A percentile compares a stretch with the other conserved stretches of the same genome.
Conservation (phyloP, 2,888 invertebrate genomes). For the Agrilus biguttatus region DNA sequence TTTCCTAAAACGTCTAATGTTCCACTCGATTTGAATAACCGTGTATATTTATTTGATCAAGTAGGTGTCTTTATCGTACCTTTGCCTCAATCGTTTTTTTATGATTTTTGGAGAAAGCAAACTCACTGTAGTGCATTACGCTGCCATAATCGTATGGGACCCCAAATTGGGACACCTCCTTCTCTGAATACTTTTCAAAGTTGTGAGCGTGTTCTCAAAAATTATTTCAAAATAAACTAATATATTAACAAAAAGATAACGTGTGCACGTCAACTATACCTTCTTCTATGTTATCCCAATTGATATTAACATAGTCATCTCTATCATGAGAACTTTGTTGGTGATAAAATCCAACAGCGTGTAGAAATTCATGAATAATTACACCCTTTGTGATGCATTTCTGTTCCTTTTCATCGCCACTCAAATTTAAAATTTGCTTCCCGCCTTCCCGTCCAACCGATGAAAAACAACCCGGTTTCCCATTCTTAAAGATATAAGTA, state of each 20-base stretch:
- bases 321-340: slow-evolving; percentile 69
- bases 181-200: slow-evolving; percentile 51
- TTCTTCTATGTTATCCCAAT: slow-evolving; percentile 54
- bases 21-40: too few species aligned
- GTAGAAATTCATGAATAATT: slow-evolving; percentile 64
- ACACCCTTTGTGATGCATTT: slow-evolving; percentile 48
- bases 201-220: slow-evolving; percentile 40
- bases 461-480: slow-evolving; percentile 7
- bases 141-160: slow-evolving; percentile 56
- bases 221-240: slow-evolving; percentile 1
- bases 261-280: not conserved
- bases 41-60: not conserved
- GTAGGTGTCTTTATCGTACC: slow-evolving; percentile 16
- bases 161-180: slow-evolving; percentile 48
- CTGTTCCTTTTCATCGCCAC: slow-evolving; percentile 24
- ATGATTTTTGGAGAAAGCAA: slow-evolving; percentile 54
- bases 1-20: too few species aligned
- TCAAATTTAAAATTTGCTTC: slow-evolving; percentile 6
- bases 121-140: slow-evolving; percentile 57
- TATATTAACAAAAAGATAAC: not conserved
- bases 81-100: slow-evolving; percentile 49
- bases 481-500: slow-evolving; percentile 2
- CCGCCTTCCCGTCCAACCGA: slow-evolving; percentile 8
- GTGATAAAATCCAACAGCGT: slow-evolving; percentile 69
- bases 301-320: slow-evolving; percentile 58